Evolutionary conservation across 2,888 invertebrate species (phyloP), one percentile per base, ranked within the genome.

Genomic region (Mamestra brassicae): DNA sequence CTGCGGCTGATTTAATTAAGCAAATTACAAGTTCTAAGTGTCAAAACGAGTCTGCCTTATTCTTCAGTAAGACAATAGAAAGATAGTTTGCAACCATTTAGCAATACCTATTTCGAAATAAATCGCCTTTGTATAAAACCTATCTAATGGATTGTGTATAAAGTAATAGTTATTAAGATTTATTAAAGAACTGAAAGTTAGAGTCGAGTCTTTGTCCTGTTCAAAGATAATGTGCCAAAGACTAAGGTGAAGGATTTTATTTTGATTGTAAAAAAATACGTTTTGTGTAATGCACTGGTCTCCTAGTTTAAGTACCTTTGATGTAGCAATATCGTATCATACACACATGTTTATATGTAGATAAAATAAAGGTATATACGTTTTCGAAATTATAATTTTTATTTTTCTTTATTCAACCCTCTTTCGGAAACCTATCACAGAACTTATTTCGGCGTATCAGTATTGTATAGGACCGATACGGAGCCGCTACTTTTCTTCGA

Each of bases 161-260:
- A 92, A 82, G 63, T 94, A 93, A 90, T 80, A 80, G 83, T 61
- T 76, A 76, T 74, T 93, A 93, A 92, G 92, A 83, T 87, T 89
- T 78, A 83, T 83, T 89, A 93, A 93, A 93, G 95, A 94, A 95
- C 94, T 95, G 95, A 94, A 90, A 89, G 92, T 89, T 90, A 90
- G 90, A 91, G 91, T 94, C 90, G 93, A 95, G 96, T 96, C 96
- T 96, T 96, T 96, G 96, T 93, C 92, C 90, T 89, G 82, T 93
- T 95, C 96, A 96, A 96, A 96, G 96, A 96, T 94, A 93, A 91
- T 94, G 96, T 96, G 96, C 96, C 96, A 96, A 96, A 96, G 96
- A 96, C 96, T 95, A 93, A 91, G 92, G 86, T 92, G 94, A 93
- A 87, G 92, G 92, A 90, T 86, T 80, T 85, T 86, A 82, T 92